Base-by-base conservation (phyloP, 1,140 invertebrate genomes). In the Drosophila rufa region DNA sequence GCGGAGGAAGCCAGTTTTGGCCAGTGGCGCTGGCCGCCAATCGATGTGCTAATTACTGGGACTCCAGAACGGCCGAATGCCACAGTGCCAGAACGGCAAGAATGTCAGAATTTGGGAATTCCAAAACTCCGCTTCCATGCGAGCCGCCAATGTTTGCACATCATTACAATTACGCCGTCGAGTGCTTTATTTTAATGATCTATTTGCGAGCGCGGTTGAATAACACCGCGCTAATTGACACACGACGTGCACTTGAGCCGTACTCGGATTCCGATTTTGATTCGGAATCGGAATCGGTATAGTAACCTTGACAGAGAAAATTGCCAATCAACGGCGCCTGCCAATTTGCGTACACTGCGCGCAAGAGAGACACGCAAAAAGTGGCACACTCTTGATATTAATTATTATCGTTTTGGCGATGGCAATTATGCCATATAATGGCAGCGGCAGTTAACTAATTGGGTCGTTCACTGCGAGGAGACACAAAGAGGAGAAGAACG, bases 231-330 rank as follows among this genome's bases (percentile, higher is more conserved):
- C 77, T 89, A 84, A 84, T 87, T 89, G 84, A 68, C 76, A 73
- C 57, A 78, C 43, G 33, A 50, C 46, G 59, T 76, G 67, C 55
- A 80, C 59, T 58, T 62, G 65, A 75, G 53, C 48, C 64, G 65
- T 12, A 19, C 45, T 36, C 19, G 59, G 53, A 61, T 14, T 67
- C 50, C 36, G 47, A 65, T 48, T 56, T 59, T 50, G 75, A 55
- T 42, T 59, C 53, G 67, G 33, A 70, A 25, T 50, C 38, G 53
- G 64, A 22, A 30, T 46, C 64, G 57, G 43, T 59, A 55, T 45
- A 27, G 73, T 65, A 89, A 89, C 84, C 84, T 89, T 89, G 80
- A 90, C 80, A 89, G 78, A 78, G 84, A 89, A 79, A 84, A 84
- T 71, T 84, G 64, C 61, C 77, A 89, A 87, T 87, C 82, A 85